Base-by-base conservation (phyloP, 2,797 vertebrate species). In the Gastrophryne carolinensis region DNA sequence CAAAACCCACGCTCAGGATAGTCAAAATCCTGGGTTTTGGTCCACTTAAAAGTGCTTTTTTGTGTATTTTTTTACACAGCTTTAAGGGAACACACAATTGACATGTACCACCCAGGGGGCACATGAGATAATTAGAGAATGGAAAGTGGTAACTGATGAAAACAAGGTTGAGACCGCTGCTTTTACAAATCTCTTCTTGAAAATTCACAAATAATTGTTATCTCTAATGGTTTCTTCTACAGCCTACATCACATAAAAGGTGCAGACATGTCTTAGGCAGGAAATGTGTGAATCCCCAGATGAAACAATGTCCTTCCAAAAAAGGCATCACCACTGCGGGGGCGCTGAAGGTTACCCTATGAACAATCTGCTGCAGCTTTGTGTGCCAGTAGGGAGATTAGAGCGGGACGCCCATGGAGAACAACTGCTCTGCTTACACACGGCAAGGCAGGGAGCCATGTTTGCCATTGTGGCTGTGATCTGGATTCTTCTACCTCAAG, bases 331-430 rank as follows among this genome's bases (percentile, higher is more conserved):
- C 17, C 41, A 30, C 21, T 67, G 35, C 21, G 21, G 27, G 52
- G 58, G 12, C 10, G 29, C 35, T 44, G 65, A 77, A 72, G 57
- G 74, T 70, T 77, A 70, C 66, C 50, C 66, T 57, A 13, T 63
- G 58, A 56, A 54, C 74, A 77, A 77, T 77, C 74, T 70, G 74
- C 58, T 13, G 35, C 57, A 47, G 66, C 32, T 34, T 35, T 26
- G 37, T 49, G 34, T 71, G 74, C 74, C 74, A 77, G 66, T 19
- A 77, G 35, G 56, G 32, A 65, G 74, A 77, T 77, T 77, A 77
- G 9, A 47, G 27, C 35, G 56, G 21, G 56, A 47, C 47, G 37
- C 66, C 74, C 66, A 63, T 35, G 26, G 57, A 77, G 66, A 77
- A 63, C 58, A 44, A 76, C 34, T 62, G 53, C 27, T 69, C 39